Evolutionary conservation across 2,113 vertebrate genomes (phyloP).

Genomic region (Strix aluco): DNA sequence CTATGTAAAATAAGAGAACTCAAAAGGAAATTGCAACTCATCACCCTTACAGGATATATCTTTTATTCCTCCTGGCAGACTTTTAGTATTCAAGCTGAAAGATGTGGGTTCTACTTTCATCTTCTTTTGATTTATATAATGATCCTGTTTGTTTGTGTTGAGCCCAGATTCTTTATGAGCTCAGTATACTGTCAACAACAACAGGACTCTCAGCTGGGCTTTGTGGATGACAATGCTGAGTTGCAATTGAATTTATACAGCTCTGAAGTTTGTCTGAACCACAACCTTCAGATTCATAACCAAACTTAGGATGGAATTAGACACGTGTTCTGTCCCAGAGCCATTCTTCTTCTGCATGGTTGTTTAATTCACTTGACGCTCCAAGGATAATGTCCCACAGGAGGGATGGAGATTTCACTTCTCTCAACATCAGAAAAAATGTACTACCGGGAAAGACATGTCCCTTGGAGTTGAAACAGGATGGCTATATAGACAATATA

Average conservation of each 20-base stretch:
- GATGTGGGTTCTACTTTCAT: conserved; percentile 50
- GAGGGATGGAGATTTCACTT: not conserved
- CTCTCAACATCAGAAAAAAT: not conserved
- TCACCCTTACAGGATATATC: conserved; percentile 9
- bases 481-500: not conserved
- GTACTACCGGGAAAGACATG: not conserved
- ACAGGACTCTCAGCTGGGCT: conserved; percentile 7
- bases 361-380: not conserved
- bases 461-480: not conserved
- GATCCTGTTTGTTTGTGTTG: conserved; percentile 23
- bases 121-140: conserved; percentile 63
- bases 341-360: not conserved
- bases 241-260: not conserved
- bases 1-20: not conserved
- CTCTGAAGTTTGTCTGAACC: conserved; percentile 34
- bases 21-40: conserved; percentile 18
- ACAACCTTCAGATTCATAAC: conserved; percentile 35
- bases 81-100: conserved; percentile 34
- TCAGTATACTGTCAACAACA: conserved; percentile 58
- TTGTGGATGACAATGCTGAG: not conserved
- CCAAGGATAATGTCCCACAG: not conserved
- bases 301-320: conserved; percentile 10
- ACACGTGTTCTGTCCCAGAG: not conserved
- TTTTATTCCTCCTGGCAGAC: conserved; percentile 36
- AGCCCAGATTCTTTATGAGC: conserved; percentile 13